Conservation (phyloP, 1,140 invertebrate genomes). For the Ylistrum balloti region DNA sequence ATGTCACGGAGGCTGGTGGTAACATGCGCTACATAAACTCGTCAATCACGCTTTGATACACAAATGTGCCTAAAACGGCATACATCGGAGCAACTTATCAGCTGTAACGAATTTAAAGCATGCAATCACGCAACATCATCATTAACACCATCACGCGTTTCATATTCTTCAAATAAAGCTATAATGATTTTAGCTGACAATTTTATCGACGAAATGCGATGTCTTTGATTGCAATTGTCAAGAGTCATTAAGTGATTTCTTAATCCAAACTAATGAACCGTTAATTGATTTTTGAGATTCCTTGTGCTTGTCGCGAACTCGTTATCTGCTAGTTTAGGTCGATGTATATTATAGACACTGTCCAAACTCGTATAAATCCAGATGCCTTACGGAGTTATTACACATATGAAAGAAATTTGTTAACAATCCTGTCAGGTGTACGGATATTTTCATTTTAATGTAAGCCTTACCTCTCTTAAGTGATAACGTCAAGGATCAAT, state of each 20-base stretch:
- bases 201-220: not conserved
- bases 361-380: not conserved
- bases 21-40: not conserved
- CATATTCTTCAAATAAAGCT: no score
- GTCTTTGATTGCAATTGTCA: not conserved
- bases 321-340: not conserved
- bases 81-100: not conserved
- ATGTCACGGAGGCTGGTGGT: not conserved
- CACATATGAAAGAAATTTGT: not conserved
- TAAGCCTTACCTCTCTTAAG: not conserved
- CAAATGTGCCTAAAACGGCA: not conserved
- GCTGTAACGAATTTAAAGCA: not conserved
- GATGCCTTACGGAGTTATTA: not conserved
- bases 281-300: not conserved
- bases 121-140: not conserved
- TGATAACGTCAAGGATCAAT: not conserved
- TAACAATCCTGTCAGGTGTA: not conserved
- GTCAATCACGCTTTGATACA: not conserved
- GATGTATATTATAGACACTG: not conserved
- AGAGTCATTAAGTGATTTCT: not conserved
- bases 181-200: not conserved
- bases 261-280: constrained; percentile 7
- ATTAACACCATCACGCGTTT: not conserved
- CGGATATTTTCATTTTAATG: not conserved
- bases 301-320: not conserved